A percentile compares a stretch with the other conserved stretches of the same genome.
Conservation (phyloP, 2,113 vertebrate genomes). For the Columbina picui region DNA sequence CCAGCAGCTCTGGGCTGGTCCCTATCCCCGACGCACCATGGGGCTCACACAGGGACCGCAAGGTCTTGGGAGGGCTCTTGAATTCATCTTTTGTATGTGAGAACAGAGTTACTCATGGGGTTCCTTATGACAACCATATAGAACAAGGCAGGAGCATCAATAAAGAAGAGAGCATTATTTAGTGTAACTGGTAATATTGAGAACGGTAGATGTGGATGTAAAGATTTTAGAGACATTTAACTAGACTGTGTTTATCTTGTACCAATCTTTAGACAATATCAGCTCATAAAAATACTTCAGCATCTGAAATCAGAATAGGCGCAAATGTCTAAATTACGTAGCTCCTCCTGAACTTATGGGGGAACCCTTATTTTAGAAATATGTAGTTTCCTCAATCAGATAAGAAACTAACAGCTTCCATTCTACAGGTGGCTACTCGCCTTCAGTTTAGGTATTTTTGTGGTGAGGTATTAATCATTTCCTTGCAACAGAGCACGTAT, state of each 20-base stretch:
- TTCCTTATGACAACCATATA: background rate
- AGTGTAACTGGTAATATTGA: background rate
- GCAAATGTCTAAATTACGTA: background rate
- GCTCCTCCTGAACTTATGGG: background rate
- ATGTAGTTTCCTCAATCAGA: constrained; percentile 43
- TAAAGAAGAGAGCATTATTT: background rate
- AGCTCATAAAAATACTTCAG: background rate
- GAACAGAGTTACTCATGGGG: background rate
- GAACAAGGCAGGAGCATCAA: background rate
- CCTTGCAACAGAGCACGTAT: constrained; percentile 4
- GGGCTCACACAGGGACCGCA: accelerated
- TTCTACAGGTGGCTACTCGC: constrained; percentile 36
- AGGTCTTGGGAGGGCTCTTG: background rate
- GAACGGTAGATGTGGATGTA: background rate
- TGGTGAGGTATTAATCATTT: constrained; percentile 59
- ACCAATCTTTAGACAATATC: background rate
- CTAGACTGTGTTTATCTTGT: background rate
- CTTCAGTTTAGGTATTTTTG: constrained; percentile 1
- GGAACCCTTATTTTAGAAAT: constrained; percentile 47
- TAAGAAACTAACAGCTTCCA: constrained; percentile 41
- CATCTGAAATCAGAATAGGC: background rate
- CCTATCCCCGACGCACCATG: accelerated
- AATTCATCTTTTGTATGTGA: background rate
- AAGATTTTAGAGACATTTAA: background rate
- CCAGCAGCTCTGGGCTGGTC: background rate